Percentiles rank a stretch among this genome's conserved stretches.
Evolutionary conservation across 2,888 invertebrate genomes (phyloP).

Genomic region (Ceraclea dissimilis): DNA sequence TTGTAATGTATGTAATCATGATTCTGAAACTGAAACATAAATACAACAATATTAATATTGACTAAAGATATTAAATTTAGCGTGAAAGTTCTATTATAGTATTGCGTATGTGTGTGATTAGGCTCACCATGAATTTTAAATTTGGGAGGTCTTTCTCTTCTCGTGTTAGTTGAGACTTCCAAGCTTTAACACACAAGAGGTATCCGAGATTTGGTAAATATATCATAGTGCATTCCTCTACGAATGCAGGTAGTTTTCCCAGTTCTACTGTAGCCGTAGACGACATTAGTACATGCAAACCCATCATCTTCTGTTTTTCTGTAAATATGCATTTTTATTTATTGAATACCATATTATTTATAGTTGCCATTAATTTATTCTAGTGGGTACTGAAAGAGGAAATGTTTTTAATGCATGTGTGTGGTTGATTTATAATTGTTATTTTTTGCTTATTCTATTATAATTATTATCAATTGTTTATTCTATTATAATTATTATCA

Average conservation of each 20-base stretch:
- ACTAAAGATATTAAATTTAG: too few species aligned
- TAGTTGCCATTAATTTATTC: background rate
- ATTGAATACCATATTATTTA: too few species aligned
- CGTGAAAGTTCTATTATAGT: too few species aligned
- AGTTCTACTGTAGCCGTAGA: constrained; percentile 65
- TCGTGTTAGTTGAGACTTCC: constrained; percentile 48
- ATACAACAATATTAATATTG: background rate
- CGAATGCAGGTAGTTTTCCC: constrained; percentile 55
- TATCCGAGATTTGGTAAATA: constrained; percentile 74
- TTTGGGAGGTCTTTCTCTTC: constrained; percentile 55
- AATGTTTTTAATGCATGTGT: too few species aligned
- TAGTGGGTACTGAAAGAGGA: too few species aligned
- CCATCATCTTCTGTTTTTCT: constrained; percentile 64
- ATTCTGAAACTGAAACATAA: constrained; percentile 51
- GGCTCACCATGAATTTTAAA: constrained; percentile 64
- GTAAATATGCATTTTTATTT: constrained; percentile 12
- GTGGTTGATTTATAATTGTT: too few species aligned
- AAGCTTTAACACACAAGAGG: constrained; percentile 64
- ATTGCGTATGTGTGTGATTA: too few species aligned
- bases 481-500: too few species aligned
- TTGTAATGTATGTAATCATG: constrained; percentile 64
- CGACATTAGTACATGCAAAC: constrained; percentile 65
- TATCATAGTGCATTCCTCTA: constrained; percentile 59
- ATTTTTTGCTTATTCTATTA: too few species aligned
- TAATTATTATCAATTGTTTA: too few species aligned